Base-by-base conservation (phyloP, 2,797 vertebrate genomes). In the Helarctos malayanus region DNA sequence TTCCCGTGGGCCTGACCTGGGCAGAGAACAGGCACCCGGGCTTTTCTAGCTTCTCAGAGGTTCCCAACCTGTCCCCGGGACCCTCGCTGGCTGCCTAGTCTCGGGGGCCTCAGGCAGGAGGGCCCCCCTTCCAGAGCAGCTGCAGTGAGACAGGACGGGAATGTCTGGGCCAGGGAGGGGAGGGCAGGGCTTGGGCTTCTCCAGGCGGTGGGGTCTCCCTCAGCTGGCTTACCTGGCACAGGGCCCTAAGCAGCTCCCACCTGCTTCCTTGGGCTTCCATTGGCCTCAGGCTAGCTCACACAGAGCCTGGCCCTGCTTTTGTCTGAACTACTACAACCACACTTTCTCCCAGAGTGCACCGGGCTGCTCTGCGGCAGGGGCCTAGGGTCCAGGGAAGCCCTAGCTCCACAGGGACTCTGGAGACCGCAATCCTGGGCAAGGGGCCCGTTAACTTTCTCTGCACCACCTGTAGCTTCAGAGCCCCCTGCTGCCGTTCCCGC, bases 121-220 rank as follows among this genome's bases (percentile, higher is more conserved):
- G 95, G 89, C 1, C 94, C 98, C 25, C 97, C 97, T 49, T 98
- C 97, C 41, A 96, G 98, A 99, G 99, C 96, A 99, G 99, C 0
- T 99, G 99, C 29, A 98, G 98, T 29, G 99, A 99, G 99, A 99
- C 99, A 88, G 98, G 96, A 96, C 21, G 0, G 0, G 45, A 0
- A 0, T 16, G 9, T 32, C 38, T 10, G 23, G 45, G 75, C 59
- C 56, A 7, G n/a, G 49, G 99, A 3, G 97, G 99, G 52, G 98
- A 99, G 12, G 21, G 25, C 3, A 10, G 61, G 27, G 13, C 7
- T 52, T 18, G 61, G 3, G 7, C 15, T 23, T 9, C 15, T 21
- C 47, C 1, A 0, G 29, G 57, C 5, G 5, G 7, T 1, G 12
- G 29, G 59, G 35, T n/a, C 27, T 12, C 9, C 18, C 83, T 35